Conservation (phyloP, 2,797 vertebrate genomes). For the Melanotaenia maccullochi region DNA sequence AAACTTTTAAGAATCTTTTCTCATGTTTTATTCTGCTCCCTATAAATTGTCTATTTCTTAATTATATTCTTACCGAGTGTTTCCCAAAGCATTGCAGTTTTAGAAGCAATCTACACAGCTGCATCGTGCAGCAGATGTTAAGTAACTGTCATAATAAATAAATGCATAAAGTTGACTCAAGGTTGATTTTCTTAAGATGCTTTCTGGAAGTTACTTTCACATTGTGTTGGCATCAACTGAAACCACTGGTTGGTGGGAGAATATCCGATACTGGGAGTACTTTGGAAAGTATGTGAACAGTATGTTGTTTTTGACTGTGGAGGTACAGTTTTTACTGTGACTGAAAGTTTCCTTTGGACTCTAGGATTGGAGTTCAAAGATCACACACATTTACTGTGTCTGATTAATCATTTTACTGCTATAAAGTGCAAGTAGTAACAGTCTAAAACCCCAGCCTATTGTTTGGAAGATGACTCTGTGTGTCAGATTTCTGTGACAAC, state of each 20-base stretch:
- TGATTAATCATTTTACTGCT: conserved; percentile 30
- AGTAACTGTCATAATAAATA: conserved; percentile 9
- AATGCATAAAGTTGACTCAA: not conserved
- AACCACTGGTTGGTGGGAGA: too few relatives aligned
- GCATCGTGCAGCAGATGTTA: conserved; percentile 6
- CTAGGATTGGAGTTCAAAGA: conserved; percentile 8
- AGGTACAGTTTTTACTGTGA: too few relatives aligned
- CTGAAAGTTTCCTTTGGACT: not conserved
- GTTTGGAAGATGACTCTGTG: conserved; percentile 30
- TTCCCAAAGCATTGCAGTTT: conserved; percentile 13
- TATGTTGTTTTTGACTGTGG: not conserved
- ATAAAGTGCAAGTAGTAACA: not conserved
- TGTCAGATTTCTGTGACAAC: conserved; percentile 45
- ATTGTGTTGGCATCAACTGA: not conserved
- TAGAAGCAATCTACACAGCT: conserved; percentile 3
- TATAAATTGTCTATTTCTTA: conserved; percentile 13
- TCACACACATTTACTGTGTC: not conserved
- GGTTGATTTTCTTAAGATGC: not conserved
- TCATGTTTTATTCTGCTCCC: conserved; percentile 2
- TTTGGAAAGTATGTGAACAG: not conserved
- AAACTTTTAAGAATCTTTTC: conserved; percentile 1
- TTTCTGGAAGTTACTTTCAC: not conserved
- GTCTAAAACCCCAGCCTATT: conserved; percentile 24
- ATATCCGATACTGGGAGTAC: too few relatives aligned
- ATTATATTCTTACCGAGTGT: not conserved